phyloP scores from a whole-genome alignment of 2,797 vertebrate species.

The Acipenser transmontanus region DNA sequence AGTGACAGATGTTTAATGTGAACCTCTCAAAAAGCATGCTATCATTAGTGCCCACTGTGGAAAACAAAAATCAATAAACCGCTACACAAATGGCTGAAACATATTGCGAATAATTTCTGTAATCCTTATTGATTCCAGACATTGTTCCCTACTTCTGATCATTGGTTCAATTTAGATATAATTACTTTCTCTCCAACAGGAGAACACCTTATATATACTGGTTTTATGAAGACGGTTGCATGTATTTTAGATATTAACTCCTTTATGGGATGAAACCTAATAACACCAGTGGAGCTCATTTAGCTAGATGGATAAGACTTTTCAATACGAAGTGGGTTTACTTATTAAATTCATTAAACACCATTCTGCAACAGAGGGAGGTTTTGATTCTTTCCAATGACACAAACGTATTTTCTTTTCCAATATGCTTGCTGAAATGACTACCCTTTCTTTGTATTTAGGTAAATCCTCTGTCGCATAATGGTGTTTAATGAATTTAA shows the following conservation, averaged over 20 bases:
- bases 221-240: constrained; percentile 7
- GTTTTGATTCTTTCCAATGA: no score
- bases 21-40: constrained; percentile 43
- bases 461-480: no score
- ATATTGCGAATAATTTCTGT: no score
- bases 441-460: no score
- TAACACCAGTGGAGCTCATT: constrained; percentile 13
- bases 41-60: constrained; percentile 30
- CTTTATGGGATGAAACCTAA: constrained; percentile 9
- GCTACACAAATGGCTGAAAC: constrained; percentile 12
- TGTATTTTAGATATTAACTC: constrained; percentile 9
- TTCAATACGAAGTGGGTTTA: constrained; percentile 13
- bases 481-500: background rate
- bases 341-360: constrained; percentile 1
- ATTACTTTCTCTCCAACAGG: no score
- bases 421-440: no score
- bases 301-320: constrained; percentile 10
- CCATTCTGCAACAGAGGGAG: no score
- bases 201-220: no score
- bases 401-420: no score
- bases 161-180: no score
- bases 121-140: no score
- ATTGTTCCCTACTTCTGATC: no score
- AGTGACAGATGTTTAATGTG: constrained; percentile 59
- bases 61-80: constrained; percentile 27